These are phyloP conservation scores for Xiphophorus birchmanni DNA, from an alignment of 2,797 vertebrate species.

Conservation along the genomic window DNA sequence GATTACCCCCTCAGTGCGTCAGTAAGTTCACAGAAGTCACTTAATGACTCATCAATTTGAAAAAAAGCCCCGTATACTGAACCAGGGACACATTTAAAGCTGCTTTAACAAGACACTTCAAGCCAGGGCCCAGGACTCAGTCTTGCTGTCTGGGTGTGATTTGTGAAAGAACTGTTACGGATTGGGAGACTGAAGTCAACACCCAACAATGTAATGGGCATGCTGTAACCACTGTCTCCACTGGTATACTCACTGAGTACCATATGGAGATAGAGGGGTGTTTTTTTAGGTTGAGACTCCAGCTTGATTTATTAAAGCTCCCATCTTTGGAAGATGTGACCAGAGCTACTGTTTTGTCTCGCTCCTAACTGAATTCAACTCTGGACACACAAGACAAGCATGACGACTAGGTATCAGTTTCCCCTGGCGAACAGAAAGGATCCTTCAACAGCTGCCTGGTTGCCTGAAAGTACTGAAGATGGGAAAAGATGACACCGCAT, in stretches of 20 bases:
- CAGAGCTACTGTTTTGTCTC: background rate
- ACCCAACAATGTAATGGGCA: background rate
- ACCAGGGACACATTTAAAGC: background rate
- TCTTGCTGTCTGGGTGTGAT: background rate
- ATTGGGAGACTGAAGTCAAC: background rate
- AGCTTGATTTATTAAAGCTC: background rate
- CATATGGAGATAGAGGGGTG: no score
- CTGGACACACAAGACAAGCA: conserved; percentile 1
- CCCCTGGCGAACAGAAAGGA: background rate
- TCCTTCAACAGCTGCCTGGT: background rate
- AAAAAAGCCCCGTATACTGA: background rate
- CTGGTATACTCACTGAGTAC: background rate
- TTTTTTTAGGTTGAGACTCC: background rate
- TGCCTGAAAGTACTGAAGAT: background rate
- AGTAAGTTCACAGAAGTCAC: background rate
- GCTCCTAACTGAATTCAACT: background rate
- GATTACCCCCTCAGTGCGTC: background rate
- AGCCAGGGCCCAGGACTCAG: background rate
- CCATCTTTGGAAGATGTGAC: background rate
- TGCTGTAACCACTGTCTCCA: background rate
- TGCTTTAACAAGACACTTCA: background rate
- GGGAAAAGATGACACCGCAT: background rate
- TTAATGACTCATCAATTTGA: background rate
- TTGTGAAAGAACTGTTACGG: background rate
- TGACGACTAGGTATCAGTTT: background rate